A percentile compares a stretch with the other conserved stretches of the same genome.
phyloP scores from a whole-genome alignment of 2,797 vertebrate genomes.

The Esox lucius region DNA sequence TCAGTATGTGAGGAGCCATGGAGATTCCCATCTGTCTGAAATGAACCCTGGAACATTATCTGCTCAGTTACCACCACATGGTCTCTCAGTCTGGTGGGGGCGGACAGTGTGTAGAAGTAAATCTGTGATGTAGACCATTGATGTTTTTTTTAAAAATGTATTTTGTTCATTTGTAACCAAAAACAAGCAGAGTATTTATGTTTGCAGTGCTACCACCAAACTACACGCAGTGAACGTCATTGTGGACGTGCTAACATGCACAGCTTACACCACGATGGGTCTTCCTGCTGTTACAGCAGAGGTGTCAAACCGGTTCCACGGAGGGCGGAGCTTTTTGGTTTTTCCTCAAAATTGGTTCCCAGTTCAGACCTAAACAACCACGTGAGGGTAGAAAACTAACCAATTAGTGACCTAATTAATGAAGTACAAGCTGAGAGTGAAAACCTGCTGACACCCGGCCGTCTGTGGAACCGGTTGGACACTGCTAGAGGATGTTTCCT shows the following conservation, averaged over 20 bases:
- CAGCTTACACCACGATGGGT: slow-evolving; percentile 19
- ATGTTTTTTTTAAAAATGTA: slow-evolving; percentile 64
- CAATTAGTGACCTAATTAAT: too few species aligned
- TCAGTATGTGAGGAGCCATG: too few species aligned
- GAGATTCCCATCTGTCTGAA: too few species aligned
- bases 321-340: too few species aligned
- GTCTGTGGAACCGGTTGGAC: too few species aligned
- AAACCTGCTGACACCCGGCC: too few species aligned
- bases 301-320: too few species aligned
- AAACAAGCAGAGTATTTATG: slow-evolving; percentile 54
- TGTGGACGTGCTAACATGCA: slow-evolving; percentile 28
- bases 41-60: neutral
- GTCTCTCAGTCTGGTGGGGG: slow-evolving; percentile 8
- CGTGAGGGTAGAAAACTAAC: too few species aligned
- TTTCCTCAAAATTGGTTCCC: too few species aligned
- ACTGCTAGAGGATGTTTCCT: slow-evolving; percentile 9
- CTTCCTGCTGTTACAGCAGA: neutral
- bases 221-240: slow-evolving; percentile 40
- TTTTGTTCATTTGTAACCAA: slow-evolving; percentile 67
- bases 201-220: slow-evolving; percentile 43
- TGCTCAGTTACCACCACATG: neutral
- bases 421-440: too few species aligned
- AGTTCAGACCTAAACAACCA: too few species aligned
- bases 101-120: slow-evolving; percentile 21
- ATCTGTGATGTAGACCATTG: slow-evolving; percentile 32